phyloP scores from a whole-genome alignment of 2,797 vertebrate genomes.

The Pseudochirops corinnae region DNA sequence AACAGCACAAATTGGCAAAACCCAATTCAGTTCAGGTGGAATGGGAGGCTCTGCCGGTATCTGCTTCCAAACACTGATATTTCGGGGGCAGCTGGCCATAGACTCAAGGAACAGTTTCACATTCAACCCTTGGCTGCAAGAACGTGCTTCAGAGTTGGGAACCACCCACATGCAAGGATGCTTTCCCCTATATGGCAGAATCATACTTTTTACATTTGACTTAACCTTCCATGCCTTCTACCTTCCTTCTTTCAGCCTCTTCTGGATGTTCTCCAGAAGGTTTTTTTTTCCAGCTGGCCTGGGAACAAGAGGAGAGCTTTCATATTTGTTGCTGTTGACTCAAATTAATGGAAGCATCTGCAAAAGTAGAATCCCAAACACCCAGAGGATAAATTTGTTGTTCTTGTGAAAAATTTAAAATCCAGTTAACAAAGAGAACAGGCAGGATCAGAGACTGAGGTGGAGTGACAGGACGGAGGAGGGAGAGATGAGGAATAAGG shows the following conservation, averaged over 20 bases:
- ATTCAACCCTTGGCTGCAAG: background rate
- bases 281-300: slow-evolving; percentile 6
- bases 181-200: background rate
- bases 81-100: background rate
- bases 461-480: background rate
- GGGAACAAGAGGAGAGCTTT: background rate
- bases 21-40: background rate
- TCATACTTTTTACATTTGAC: background rate
- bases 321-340: slow-evolving; percentile 5
- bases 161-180: background rate
- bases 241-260: slow-evolving; percentile 11
- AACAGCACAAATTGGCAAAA: background rate
- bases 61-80: background rate
- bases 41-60: background rate
- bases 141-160: background rate
- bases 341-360: slow-evolving; percentile 11
- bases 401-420: background rate
- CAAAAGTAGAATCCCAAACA: background rate
- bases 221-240: background rate
- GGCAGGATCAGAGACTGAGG: background rate
- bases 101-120: slow-evolving; percentile 24
- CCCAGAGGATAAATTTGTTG: background rate
- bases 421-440: background rate
- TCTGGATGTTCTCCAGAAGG: background rate
- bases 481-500: background rate